Evolutionary conservation across 1,140 invertebrate species (phyloP), one percentile per base, ranked within the genome.

Genomic region (Heliothis virescens): DNA sequence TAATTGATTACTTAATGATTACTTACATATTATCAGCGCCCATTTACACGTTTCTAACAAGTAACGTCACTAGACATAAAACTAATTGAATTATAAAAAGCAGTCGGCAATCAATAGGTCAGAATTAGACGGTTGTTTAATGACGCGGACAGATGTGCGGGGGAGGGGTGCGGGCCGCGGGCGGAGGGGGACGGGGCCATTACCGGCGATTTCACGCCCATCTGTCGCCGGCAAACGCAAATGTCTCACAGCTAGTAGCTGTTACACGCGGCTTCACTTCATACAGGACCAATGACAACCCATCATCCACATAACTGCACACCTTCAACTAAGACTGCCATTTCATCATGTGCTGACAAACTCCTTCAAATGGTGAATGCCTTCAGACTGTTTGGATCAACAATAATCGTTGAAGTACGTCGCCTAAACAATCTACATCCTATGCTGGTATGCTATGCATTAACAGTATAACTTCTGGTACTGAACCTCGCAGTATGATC

Each of bases 121-220:
- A 41, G 34, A 5, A 79, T 79, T 69, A 79, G 69, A 18, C 60
- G 62, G 71, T 81, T 48, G 72, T 79, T 78, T 79, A 55, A 79
- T 76, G 60, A 77, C 21, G 52, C 15, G 71, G 18, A 12, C 67
- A 71, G 67, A 52, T 53, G 67, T 29, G 48, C 3, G 16, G 67
- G 48, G 67, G 48, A 12, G 47, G 47, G 11, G 52, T 11, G 52
- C 21, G 29, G 52, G 26, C n/a, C 21, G 59, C 12, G 63, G 26
- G 62, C 18, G 41, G 26, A 41, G 41, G 29, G 72, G 53, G 12
- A 12, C 34, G 79, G 72, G 18, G 34, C 11, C 52, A 74, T 78
- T 79, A 73, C 21, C 55, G 52, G 65, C 73, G 72, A 82, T 82
- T 82, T 82, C 72, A 76, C 78, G 81, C 57, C 13, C 81, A 82